Evolutionary conservation across 2,888 invertebrate species (phyloP), one percentile per base, ranked within the genome.

Genomic region (Sphaeridia pumilis): DNA sequence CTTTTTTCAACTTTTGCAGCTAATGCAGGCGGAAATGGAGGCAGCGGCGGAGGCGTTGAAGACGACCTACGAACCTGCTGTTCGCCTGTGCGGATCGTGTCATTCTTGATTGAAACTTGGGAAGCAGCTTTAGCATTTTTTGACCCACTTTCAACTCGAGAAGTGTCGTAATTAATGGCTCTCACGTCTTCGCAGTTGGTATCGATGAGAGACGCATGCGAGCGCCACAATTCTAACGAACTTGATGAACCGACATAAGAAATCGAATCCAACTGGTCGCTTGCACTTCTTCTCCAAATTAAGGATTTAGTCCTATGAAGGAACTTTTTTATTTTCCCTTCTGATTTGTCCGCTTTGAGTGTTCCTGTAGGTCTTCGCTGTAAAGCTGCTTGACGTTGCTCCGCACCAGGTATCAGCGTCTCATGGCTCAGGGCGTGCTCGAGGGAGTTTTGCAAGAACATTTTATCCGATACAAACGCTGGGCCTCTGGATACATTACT

Each of bases 231-330:
- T 27, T 63, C 61, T 1, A 56, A 49, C 2, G 51, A 46, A 35
- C 46, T 20, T 21, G 12, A 21, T 34, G 52, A 52, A 25, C 52
- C 46, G 41, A 52, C 27, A 38, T 21, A 35, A 12, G 49, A 48
- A 31, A 54, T 46, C 17, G 49, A 43, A 38, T 48, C 31, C 24
- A 46, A 17, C 49, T 49, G 38, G 20, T 43, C 57, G 52, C 27
- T 14, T 1, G 50, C 46, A 1, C 55, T 52, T 22, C 57, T 22
- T 43, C 57, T 55, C 60, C 60, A 63, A 52, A 63, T 63, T 21
- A 63, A 42, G 12, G 60, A 60, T 49, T 60, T 63, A 12, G 63
- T 63, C 22, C 63, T 35, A 35, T 56, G 59, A 52, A 63, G 36
- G 35, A 61, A 60, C 48, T 63, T 60, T 50, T 63, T 60, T 5